phyloP scores from a whole-genome alignment of 2,113 vertebrate species.

The Albula goreensis region DNA sequence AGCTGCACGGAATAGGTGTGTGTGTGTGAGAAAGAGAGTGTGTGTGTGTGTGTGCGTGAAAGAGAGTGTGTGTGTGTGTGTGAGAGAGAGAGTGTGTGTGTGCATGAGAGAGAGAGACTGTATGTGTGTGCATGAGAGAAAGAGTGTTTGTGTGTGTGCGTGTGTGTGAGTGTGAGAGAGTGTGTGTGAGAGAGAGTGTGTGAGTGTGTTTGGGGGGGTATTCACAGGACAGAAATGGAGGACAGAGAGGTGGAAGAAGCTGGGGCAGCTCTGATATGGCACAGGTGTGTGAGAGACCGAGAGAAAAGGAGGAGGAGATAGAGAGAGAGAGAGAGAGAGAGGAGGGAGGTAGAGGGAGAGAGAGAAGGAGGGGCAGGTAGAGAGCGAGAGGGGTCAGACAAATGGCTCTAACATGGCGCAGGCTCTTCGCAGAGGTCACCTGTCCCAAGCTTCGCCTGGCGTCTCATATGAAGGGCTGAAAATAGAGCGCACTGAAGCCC shows the following conservation, averaged over 20 bases:
- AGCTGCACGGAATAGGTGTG: neutral
- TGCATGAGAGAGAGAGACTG: neutral
- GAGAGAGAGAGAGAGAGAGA: too few species aligned
- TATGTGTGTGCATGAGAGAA: neutral
- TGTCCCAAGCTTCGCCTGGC: neutral
- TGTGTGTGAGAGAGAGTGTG: constrained; percentile 20
- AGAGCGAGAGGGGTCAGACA: too few species aligned
- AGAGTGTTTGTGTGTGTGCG: constrained; percentile 7
- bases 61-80: neutral
- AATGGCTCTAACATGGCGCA: neutral
- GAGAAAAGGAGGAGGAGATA: too few species aligned
- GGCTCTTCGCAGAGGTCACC: constrained; percentile 26
- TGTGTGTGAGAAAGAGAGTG: neutral
- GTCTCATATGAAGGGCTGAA: neutral
- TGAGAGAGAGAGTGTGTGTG: neutral
- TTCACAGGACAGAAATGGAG: too few species aligned
- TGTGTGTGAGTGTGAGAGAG: neutral
- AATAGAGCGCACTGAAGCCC: neutral
- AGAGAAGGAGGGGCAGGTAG: too few species aligned
- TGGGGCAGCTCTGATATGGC: too few species aligned
- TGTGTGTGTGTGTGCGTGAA: neutral
- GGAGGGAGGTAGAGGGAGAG: too few species aligned
- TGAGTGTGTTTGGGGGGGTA: constrained; percentile 23
- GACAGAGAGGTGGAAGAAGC: too few species aligned
- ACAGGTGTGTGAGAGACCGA: too few species aligned